phyloP scores from a whole-genome alignment of 1,140 invertebrate genomes.

The Mizuhopecten yessoensis region DNA sequence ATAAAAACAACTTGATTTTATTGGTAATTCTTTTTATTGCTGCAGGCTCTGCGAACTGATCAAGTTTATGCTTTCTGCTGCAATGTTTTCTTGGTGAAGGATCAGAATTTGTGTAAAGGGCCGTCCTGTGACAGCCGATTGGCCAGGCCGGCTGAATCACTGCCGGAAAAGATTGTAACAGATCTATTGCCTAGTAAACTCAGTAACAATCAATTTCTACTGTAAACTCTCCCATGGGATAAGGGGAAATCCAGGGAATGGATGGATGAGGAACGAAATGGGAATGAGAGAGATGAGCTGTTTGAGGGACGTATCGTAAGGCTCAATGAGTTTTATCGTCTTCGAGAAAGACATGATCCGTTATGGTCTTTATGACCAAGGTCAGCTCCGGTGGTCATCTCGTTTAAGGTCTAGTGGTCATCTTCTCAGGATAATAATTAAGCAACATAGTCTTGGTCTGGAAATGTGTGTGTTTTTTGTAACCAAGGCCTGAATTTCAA shows the following conservation, averaged over 20 bases:
- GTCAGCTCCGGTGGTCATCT: neutral
- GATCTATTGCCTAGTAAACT: conserved; percentile 38
- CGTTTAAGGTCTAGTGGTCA: neutral
- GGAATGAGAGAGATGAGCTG: neutral
- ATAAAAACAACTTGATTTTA: conserved; percentile 36
- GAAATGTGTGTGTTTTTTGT: neutral
- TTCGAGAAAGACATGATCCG: neutral
- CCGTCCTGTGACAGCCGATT: neutral
- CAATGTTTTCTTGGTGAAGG: neutral
- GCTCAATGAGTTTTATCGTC: neutral
- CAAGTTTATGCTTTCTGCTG: conserved; percentile 33
- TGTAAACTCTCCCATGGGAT: neutral
- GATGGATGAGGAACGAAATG: neutral
- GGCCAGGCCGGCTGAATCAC: conserved; percentile 35
- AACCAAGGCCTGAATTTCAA: neutral
- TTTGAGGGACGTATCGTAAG: neutral
- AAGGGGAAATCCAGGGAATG: neutral
- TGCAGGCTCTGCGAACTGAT: neutral
- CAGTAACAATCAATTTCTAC: conserved; percentile 21
- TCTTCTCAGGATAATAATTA: neutral
- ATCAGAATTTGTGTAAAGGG: conserved; percentile 22
- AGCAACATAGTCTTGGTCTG: no score
- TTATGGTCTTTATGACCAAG: neutral
- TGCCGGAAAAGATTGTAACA: conserved; percentile 25
- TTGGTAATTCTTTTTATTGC: conserved; percentile 36